Percentiles rank a stretch among this genome's conserved stretches.
phyloP scores from a whole-genome alignment of 2,888 invertebrate genomes.

The Acheta domesticus region DNA sequence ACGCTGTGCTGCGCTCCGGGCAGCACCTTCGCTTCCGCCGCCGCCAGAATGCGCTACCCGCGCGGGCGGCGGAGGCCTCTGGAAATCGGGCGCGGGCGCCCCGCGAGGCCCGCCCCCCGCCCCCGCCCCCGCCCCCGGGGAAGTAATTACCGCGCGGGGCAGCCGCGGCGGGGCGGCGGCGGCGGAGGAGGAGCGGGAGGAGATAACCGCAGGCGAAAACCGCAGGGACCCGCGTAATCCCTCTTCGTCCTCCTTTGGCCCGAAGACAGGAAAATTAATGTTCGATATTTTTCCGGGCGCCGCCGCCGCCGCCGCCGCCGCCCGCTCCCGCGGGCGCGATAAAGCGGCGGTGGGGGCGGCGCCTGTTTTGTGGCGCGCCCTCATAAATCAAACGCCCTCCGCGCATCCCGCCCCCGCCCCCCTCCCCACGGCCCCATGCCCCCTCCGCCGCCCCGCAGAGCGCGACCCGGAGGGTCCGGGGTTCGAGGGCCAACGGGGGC shows the following conservation, averaged over 20 bases:
- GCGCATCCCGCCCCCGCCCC: neutral
- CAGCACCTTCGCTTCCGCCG: too few relatives aligned
- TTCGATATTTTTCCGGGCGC: conserved; percentile 25
- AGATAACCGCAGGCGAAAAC: neutral
- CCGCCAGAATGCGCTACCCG: too few relatives aligned
- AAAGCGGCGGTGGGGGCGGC: neutral
- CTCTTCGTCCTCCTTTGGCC: conserved; percentile 21
- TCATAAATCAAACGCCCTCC: neutral
- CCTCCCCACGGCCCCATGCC: neutral
- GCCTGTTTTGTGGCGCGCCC: neutral
- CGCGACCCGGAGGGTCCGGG: neutral
- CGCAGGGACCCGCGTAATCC: neutral
- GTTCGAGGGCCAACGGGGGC: too few relatives aligned
- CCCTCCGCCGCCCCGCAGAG: neutral
- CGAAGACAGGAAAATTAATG: conserved; percentile 29
- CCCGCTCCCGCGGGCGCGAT: conserved; percentile 18
- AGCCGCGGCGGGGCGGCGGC: too few relatives aligned
- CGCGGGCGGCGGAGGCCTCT: too few relatives aligned
- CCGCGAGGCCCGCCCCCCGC: neutral
- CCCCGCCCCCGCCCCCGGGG: neutral
- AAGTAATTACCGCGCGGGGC: conserved; percentile 1
- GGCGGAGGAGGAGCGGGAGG: neutral
- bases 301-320: neutral
- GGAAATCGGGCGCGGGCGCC: neutral
- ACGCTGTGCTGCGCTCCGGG: too few relatives aligned